phyloP scores from a whole-genome alignment of 2,888 invertebrate genomes.

The Pimpla rufipes region DNA sequence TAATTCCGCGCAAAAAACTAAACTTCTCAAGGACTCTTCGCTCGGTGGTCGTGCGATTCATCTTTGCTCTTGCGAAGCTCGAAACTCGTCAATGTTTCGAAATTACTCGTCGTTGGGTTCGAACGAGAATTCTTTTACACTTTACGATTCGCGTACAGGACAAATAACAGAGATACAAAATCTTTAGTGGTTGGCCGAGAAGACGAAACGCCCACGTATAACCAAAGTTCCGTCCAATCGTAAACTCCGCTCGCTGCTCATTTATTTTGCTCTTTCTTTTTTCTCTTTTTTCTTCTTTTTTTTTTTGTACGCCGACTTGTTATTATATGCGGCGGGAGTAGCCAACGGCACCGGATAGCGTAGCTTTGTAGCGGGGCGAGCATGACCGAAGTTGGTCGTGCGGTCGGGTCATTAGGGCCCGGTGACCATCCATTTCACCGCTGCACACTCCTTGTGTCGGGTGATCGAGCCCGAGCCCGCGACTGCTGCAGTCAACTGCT shows the following conservation, averaged over 20 bases:
- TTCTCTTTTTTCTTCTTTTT: conserved; percentile 34
- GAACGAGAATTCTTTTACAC: conserved; percentile 7
- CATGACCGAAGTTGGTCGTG: conserved; percentile 61
- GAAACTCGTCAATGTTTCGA: not conserved
- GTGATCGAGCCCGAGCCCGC: conserved; percentile 53
- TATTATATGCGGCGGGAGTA: conserved; percentile 29
- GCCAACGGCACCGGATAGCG: conserved; percentile 27
- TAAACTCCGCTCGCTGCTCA: conserved; percentile 33
- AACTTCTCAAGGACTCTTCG: too few species aligned
- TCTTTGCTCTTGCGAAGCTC: not conserved
- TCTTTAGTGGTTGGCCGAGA: not conserved
- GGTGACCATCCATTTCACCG: conserved; percentile 57
- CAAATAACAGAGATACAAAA: not conserved
- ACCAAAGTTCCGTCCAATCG: conserved; percentile 38
- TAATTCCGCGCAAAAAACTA: too few species aligned
- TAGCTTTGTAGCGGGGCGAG: conserved; percentile 20
- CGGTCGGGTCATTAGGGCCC: conserved; percentile 62
- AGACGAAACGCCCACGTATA: conserved; percentile 46
- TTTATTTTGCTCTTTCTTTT: conserved; percentile 6
- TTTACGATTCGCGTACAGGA: not conserved
- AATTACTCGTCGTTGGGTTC: not conserved
- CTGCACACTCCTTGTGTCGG: conserved; percentile 42
- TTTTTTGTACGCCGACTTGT: conserved; percentile 25
- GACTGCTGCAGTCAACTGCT: conserved; percentile 51
- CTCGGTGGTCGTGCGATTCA: not conserved